Evolutionary conservation across 2,797 vertebrate species (phyloP), one percentile per base, ranked within the genome.

Genomic region (Syngnathus rostellatus): DNA sequence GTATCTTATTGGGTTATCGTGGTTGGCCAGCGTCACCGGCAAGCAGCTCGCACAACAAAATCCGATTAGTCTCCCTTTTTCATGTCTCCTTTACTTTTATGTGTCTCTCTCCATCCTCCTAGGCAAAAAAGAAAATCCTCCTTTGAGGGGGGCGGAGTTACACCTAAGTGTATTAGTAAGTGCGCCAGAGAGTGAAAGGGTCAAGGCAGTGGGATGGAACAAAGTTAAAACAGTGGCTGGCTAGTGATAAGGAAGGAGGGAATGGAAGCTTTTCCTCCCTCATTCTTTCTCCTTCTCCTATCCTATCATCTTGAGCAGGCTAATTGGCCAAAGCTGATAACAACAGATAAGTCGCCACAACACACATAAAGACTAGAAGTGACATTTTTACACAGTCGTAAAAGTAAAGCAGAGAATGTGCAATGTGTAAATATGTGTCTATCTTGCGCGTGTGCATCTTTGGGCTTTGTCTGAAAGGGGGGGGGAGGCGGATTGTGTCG

Each of bases 251-350:
- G 66, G 77, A 72, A 78, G n/a, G 67, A 71, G 63, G 55, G n/a
- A 51, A 51, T 51, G 48, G 48, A 51, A 8, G 50, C 62, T 31
- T 21, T 40, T 91, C 89, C 85, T 89, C 87, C 89, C 85, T 82
- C 41, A 55, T 59, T 68, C 55, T 1, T 68, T 89, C 82, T 86
- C 86, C 91, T n/a, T 12, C 88, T 89, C 88, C 90, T 89, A 63
- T 78, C 66, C 67, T 78, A 83, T 87, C 75, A 68, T 81, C 77
- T 77, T 69, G 61, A 64, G 73, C 79, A 79, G 55, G 82, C 77
- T 82, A 82, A 91, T 92, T 86, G 89, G 87, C 89, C 7, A 37
- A 41, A 64, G 89, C 83, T 82, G 90, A 93, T 86, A 89, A 92
- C 91, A 89, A 81, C 89, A 84, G 90, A 93, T 90, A 89, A 89